A percentile compares a stretch with the other conserved stretches of the same genome.
These are phyloP conservation scores for Amphimallon solstitiale DNA, from an alignment of 2,888 invertebrate genomes.

Conservation along the genomic window DNA sequence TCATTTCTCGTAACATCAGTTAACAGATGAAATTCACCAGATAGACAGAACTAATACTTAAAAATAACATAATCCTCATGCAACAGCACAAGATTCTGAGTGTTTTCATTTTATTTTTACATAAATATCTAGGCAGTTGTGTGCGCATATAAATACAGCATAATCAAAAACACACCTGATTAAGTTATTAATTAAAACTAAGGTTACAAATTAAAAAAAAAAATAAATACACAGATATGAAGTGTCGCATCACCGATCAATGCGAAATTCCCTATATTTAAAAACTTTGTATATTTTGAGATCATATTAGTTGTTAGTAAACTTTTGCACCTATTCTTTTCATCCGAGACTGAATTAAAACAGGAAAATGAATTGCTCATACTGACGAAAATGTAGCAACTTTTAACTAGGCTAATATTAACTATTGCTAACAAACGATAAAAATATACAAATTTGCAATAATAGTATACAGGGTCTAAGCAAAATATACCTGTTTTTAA, in stretches of 20 bases:
- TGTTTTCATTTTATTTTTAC: not conserved
- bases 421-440: no score
- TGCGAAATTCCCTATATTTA: no score
- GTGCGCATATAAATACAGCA: conserved; percentile 1
- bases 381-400: not conserved
- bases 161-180: conserved; percentile 11
- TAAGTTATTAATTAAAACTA: conserved; percentile 15
- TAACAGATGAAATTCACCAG: conserved; percentile 9
- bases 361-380: not conserved
- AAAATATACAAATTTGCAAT: no score
- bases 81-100: not conserved
- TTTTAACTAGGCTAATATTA: no score
- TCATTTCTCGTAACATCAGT: conserved; percentile 1
- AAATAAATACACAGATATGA: conserved; percentile 28
- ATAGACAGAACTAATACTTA: conserved; percentile 13
- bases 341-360: not conserved
- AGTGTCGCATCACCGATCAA: not conserved
- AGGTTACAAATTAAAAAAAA: not conserved
- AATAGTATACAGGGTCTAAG: no score
- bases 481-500: no score
- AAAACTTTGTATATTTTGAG: conserved; percentile 9
- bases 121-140: conserved; percentile 9
- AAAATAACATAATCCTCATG: conserved; percentile 4
- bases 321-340: conserved; percentile 15
- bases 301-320: conserved; percentile 19